Conservation (phyloP, 2,797 vertebrate genomes). For the Paguma larvata region DNA sequence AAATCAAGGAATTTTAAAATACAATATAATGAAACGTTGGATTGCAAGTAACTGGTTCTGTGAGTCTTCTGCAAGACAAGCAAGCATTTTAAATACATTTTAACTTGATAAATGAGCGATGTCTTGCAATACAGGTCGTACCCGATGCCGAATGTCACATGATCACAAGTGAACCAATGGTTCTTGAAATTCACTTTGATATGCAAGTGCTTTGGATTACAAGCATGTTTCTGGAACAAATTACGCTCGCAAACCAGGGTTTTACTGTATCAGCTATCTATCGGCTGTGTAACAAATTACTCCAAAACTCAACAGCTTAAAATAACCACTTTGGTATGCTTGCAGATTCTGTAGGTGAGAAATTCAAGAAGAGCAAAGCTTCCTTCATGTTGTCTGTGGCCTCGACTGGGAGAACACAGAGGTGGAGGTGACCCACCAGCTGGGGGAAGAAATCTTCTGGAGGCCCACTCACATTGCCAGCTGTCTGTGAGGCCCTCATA, state of each 20-base stretch:
- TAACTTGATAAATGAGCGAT: too few species aligned
- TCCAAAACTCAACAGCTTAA: neutral
- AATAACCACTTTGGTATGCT: neutral
- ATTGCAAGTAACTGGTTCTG: too few species aligned
- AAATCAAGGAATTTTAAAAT: constrained; percentile 7
- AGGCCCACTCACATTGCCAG: neutral
- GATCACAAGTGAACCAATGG: too few species aligned
- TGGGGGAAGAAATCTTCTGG: neutral
- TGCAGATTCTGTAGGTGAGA: neutral
- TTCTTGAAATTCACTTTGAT: too few species aligned
- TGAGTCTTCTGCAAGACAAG: too few species aligned
- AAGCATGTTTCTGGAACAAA: too few species aligned
- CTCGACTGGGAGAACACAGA: neutral
- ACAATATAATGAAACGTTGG: neutral
- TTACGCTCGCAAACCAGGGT: too few species aligned
- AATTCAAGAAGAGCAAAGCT: neutral
- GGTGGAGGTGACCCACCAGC: neutral
- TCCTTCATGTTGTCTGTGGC: too few species aligned
- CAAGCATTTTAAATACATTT: too few species aligned
- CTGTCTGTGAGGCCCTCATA: neutral
- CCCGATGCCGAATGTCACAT: too few species aligned
- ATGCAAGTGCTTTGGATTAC: too few species aligned
- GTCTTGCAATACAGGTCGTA: too few species aligned
- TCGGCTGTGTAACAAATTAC: neutral
- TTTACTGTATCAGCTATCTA: neutral